Base-by-base conservation (phyloP, 2,797 vertebrate genomes). In the Sternarchorhynchus goeldii region DNA sequence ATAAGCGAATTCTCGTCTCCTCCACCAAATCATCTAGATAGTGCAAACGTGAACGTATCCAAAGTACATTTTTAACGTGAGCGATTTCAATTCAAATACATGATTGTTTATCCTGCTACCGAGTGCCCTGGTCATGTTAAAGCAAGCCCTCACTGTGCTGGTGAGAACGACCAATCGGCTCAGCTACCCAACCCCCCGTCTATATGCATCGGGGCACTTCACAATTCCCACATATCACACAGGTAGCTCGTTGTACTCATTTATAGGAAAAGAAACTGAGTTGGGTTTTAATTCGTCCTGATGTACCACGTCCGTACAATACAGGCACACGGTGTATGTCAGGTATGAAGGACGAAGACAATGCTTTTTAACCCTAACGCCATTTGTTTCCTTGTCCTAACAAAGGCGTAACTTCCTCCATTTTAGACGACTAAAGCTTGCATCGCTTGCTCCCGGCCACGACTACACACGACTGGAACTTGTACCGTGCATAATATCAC, bases 51-150 rank as follows among this genome's bases (percentile, higher is more conserved):
- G 88, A 87, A 73, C 82, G 82, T 84, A 87, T 81, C 89, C 85
- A 63, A 78, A 66, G 84, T 86, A 87, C 85, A 85, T 84, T 88
- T 25, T 85, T 81, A 85, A 73, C 83, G 83, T 87, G 86, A 81
- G 81, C 79, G 75, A 83, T 84, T 55, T 87, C 84, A 90, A 88
- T 91, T 91, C 85, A 88, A 91, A 90, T 91, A 91, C 89, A 93
- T 93, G 88, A 71, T 87, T 83, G 89, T 87, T 87, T 90, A 86
- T 89, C 71, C 87, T 88, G 88, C 90, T 92, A 89, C 91, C 92
- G 92, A 92, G 90, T 93, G 92, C 91, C 93, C 90, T 84, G 92
- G 90, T 91, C 92, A 88, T 90, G 90, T 92, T 94, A 92, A 93
- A 93, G 92, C 91, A 91, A 93, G 90, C 92, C 90, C 87, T 88